These are phyloP conservation scores for Metridium senile DNA, from an alignment of 92 coral and sea anemone genomes.

Conservation along the genomic window DNA sequence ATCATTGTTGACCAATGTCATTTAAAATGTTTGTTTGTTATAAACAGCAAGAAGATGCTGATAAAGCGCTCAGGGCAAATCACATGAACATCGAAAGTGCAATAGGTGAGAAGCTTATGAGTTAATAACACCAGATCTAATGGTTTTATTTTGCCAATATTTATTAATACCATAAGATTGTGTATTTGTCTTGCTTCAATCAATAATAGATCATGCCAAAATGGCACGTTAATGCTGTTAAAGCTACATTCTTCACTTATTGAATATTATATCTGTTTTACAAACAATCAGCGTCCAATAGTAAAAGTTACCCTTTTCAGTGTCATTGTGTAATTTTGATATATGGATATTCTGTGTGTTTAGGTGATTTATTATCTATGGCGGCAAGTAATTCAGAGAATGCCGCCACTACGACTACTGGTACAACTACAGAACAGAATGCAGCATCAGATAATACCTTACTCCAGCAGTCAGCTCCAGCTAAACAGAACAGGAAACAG, in stretches of 20 bases:
- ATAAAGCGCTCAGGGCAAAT: slow-evolving; percentile 91
- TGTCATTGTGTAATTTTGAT: too few relatives aligned
- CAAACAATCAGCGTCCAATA: too few relatives aligned
- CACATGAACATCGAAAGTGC: slow-evolving; percentile 98
- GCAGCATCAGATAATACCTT: slow-evolving; percentile 16
- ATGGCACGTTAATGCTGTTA: too few relatives aligned
- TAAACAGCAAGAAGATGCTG: slow-evolving; percentile 92
- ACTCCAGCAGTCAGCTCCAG: slow-evolving; percentile 45
- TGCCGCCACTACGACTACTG: slow-evolving; percentile 59
- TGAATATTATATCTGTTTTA: too few relatives aligned
- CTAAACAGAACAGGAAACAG: slow-evolving; percentile 90
- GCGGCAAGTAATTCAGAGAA: slow-evolving; percentile 39
- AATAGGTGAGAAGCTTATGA: slow-evolving; percentile 62
- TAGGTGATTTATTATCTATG: slow-evolving; percentile 83
- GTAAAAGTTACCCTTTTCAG: too few relatives aligned
- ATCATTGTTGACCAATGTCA: too few relatives aligned
- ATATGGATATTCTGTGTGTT: too few relatives aligned
- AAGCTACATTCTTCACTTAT: too few relatives aligned
- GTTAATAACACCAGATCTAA: neutral
- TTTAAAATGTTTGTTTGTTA: too few relatives aligned
- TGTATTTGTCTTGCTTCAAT: neutral
- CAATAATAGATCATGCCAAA: too few relatives aligned
- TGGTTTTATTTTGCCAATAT: too few relatives aligned
- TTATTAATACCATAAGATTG: too few relatives aligned
- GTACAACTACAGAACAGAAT: slow-evolving; percentile 37